A percentile compares a stretch with the other conserved stretches of the same genome.
phyloP scores from a whole-genome alignment of 2,113 vertebrate genomes.

The Conger conger region DNA sequence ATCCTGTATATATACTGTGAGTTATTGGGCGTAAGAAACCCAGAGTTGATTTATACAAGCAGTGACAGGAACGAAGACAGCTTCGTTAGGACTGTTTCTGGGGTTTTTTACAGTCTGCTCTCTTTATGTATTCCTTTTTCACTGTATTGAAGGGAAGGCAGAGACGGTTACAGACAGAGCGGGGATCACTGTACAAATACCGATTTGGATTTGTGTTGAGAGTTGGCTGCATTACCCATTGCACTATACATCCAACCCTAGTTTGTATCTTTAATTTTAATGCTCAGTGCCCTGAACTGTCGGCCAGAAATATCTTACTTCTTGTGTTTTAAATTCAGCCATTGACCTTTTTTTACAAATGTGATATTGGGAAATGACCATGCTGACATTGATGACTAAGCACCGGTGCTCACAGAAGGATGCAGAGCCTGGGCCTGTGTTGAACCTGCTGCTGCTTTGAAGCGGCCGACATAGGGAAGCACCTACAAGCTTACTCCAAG shows the following conservation, averaged over 20 bases:
- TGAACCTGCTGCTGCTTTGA: not conserved
- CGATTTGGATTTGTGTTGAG: too few relatives aligned
- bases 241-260: too few relatives aligned
- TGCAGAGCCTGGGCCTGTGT: not conserved
- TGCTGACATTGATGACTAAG: not conserved
- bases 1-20: too few relatives aligned
- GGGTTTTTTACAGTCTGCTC: too few relatives aligned
- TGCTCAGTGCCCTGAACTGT: too few relatives aligned
- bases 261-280: too few relatives aligned
- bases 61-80: too few relatives aligned
- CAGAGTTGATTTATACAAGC: not conserved
- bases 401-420: not conserved
- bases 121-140: too few relatives aligned
- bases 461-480: not conserved
- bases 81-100: not conserved
- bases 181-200: too few relatives aligned
- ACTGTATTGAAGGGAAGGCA: too few relatives aligned
- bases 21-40: not conserved
- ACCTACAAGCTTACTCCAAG: not conserved
- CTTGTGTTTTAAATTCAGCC: not conserved
- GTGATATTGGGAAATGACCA: not conserved
- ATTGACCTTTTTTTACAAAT: not conserved
- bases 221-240: too few relatives aligned
- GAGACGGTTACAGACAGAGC: too few relatives aligned
- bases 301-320: not conserved